A percentile compares a stretch with the other conserved stretches of the same genome.
Evolutionary conservation across 2,797 vertebrate species (phyloP).

Genomic region (Neosilurus mollespiculum): DNA sequence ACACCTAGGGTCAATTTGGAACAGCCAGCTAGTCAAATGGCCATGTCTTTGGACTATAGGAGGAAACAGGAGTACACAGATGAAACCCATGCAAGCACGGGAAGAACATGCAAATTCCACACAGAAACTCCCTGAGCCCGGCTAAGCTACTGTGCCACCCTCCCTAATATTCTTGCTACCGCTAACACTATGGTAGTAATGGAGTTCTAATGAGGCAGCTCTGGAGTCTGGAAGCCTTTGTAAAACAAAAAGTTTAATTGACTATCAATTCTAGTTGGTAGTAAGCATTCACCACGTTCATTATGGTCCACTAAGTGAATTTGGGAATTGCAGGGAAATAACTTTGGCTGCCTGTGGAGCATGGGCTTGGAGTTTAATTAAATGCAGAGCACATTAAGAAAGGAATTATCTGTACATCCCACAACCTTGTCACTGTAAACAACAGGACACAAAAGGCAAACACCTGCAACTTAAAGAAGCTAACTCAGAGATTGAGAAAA

Average conservation of each 20-base stretch:
- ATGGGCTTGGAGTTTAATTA: slow-evolving; percentile 17
- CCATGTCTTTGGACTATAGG: no score
- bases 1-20: no score
- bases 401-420: slow-evolving; percentile 24
- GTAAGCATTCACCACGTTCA: background rate
- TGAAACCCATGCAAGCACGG: no score
- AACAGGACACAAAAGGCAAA: background rate
- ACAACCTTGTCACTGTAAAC: slow-evolving; percentile 7
- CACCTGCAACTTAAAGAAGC: slow-evolving; percentile 8
- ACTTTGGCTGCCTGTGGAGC: background rate
- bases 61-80: no score
- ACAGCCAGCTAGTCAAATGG: no score
- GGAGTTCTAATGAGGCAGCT: background rate
- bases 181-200: background rate
- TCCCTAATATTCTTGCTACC: background rate
- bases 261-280: background rate
- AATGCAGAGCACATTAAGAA: background rate
- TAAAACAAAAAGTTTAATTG: background rate
- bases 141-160: no score
- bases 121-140: no score
- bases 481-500: background rate
- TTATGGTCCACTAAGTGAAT: background rate
- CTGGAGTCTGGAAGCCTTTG: background rate
- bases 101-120: no score
- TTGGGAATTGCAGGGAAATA: slow-evolving; percentile 2